phyloP scores from a whole-genome alignment of 2,797 vertebrate genomes.

The Emydoidea blandingii region DNA sequence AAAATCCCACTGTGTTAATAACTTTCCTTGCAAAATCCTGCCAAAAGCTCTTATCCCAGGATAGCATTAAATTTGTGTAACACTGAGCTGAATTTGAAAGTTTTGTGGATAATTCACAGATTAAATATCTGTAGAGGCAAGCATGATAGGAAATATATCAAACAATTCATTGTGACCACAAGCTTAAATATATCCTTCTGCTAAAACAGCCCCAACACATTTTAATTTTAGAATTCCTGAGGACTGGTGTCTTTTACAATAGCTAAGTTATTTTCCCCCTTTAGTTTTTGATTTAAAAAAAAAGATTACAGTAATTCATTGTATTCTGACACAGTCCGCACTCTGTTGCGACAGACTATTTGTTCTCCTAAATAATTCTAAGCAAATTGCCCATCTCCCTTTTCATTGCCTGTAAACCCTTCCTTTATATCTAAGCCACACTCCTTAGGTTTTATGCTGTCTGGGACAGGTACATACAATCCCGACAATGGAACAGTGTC shows the following conservation, averaged over 20 bases:
- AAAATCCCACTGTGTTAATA: not conserved
- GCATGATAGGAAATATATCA: not conserved
- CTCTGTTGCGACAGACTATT: not conserved
- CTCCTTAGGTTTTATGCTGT: not conserved
- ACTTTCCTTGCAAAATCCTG: not conserved
- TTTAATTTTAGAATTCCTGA: not conserved
- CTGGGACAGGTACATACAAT: not conserved
- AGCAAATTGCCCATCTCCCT: not conserved
- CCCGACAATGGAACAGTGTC: not conserved
- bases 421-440: not conserved
- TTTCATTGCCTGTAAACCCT: not conserved
- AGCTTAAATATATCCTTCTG: not conserved
- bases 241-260: not conserved
- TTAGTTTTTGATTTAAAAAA: not conserved
- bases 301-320: not conserved
- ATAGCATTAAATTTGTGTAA: not conserved
- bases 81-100: not conserved
- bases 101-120: not conserved
- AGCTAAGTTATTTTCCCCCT: rapidly evolving
- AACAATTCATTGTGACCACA: not conserved
- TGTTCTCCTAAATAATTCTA: not conserved
- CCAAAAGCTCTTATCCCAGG: not conserved
- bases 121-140: slow-evolving; percentile 1
- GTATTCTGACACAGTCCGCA: not conserved
- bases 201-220: not conserved